Evolutionary conservation across 2,113 vertebrate genomes (phyloP).

Genomic region (Syngnathus scovelli): DNA sequence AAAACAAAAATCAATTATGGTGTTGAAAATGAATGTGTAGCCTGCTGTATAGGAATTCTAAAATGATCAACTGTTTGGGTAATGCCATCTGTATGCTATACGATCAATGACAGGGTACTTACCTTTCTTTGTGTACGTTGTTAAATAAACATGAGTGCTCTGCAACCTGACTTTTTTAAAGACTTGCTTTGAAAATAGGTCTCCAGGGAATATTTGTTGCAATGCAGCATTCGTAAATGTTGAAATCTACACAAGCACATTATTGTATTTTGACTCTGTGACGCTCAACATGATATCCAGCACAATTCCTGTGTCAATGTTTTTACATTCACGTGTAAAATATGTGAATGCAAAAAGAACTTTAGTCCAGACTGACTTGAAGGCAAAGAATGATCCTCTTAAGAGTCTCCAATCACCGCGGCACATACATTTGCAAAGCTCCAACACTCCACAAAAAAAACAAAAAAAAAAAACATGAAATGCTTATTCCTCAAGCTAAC

Average conservation of each 20-base stretch:
- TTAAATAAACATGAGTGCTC: neutral
- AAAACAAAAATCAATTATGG: no score
- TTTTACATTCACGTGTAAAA: slow-evolving; percentile 30
- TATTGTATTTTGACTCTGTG: neutral
- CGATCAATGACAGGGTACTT: neutral
- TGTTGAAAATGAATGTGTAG: no score
- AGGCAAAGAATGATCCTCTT: slow-evolving; percentile 54
- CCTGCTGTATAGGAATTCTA: no score
- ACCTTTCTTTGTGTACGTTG: neutral
- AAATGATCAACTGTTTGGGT: no score
- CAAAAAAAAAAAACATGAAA: slow-evolving; percentile 46
- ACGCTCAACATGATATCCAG: slow-evolving; percentile 17
- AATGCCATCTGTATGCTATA: no score
- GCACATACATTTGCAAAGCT: slow-evolving; percentile 47
- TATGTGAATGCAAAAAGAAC: slow-evolving; percentile 24
- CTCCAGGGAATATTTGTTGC: neutral
- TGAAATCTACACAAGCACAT: neutral
- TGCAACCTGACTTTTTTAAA: neutral
- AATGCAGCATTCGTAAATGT: neutral
- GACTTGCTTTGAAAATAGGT: neutral
- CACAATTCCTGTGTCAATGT: slow-evolving; percentile 15
- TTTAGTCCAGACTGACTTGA: slow-evolving; percentile 38
- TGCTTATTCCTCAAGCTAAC: slow-evolving; percentile 48
- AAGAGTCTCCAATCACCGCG: slow-evolving; percentile 36
- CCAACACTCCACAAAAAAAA: slow-evolving; percentile 22